Conservation (phyloP, 2,888 invertebrate genomes). For the Synanthedon myopaeformis region DNA sequence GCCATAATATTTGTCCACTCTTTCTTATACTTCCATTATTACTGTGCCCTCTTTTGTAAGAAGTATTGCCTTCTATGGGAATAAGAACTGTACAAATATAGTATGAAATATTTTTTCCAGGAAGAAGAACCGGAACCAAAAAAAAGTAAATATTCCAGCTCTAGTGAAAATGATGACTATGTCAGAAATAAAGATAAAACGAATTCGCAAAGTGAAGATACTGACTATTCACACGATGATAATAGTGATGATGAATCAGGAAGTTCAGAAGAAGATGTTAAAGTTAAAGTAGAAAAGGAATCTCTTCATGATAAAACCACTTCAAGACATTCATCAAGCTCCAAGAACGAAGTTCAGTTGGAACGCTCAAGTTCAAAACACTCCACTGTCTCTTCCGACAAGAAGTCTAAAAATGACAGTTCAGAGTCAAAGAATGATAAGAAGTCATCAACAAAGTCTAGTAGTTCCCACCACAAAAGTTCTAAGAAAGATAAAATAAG, state of each 20-base stretch:
- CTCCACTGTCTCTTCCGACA: conserved; percentile 18
- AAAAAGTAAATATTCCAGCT: conserved; percentile 34
- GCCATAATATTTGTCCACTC: no score
- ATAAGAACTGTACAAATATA: background rate
- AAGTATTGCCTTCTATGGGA: no score
- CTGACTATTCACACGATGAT: conserved; percentile 31
- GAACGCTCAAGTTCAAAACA: conserved; percentile 23
- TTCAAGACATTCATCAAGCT: conserved; percentile 19
- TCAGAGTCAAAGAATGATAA: conserved; percentile 26
- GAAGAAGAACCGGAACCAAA: conserved; percentile 43
- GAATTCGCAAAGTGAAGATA: conserved; percentile 21
- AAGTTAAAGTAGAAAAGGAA: conserved; percentile 35
- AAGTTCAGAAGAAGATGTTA: conserved; percentile 37
- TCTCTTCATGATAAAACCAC: conserved; percentile 16
- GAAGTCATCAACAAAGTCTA: conserved; percentile 12
- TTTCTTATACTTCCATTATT: no score
- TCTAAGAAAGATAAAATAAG: conserved; percentile 28
- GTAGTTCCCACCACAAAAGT: conserved; percentile 10
- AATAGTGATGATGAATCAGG: conserved; percentile 37
- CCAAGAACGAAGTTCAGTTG: conserved; percentile 19
- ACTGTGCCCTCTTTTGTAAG: no score
- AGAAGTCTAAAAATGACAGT: conserved; percentile 23
- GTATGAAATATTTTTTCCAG: conserved; percentile 21
- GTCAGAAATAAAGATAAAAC: conserved; percentile 16
- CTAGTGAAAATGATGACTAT: conserved; percentile 34